Base-by-base conservation (phyloP, 2,888 invertebrate genomes). In the Drosophila rubida region DNA sequence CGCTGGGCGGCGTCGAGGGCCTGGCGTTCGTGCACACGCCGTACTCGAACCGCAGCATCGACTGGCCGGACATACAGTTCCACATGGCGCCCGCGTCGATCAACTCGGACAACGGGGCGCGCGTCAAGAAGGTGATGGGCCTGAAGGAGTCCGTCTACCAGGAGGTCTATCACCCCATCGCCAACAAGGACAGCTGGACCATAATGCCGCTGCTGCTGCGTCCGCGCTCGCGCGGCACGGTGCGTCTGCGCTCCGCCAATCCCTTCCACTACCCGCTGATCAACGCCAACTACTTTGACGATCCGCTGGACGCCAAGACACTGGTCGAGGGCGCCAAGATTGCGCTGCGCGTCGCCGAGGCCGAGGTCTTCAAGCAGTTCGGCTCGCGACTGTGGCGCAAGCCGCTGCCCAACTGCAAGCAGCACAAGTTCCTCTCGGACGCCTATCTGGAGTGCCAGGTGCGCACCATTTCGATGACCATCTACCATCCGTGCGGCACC, bases 51-150 rank as follows among this genome's bases (percentile, higher is more conserved):
- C 93, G 93, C 49, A 94, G 95, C 1, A 94, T 95, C 1, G 94
- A 95, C 69, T 96, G 96, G 94, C 97, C 97, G 0, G 97, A 98
- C 82, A 95, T 98, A 45, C 97, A 98, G 84, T 96, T 97, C 83
- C 97, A 98, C 88, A 97, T 98, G 95, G 97, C 97, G 1, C 97
- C 97, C 0, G 97, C 97, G 0, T 96, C 96, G 0, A 95, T 97
- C 39, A 95, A 95, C 62, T 96, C 96, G 0, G 97, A 97, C 87
- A 95, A 94, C 58, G 95, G 96, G 0, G 94, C 94, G 53, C 93
- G 97, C 88, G 95, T 96, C 0, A 93, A 94, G 90, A 94, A 96
- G 92, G 95, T 96, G 23, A 91, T 97, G 25, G 97, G 97, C 0
- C 91, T 97, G 0, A 96, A 96, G 37, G 97, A 97, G 64, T 94